Evolutionary conservation across 2,797 vertebrate species (phyloP).

Genomic region (Cephalopachus bancanus): DNA sequence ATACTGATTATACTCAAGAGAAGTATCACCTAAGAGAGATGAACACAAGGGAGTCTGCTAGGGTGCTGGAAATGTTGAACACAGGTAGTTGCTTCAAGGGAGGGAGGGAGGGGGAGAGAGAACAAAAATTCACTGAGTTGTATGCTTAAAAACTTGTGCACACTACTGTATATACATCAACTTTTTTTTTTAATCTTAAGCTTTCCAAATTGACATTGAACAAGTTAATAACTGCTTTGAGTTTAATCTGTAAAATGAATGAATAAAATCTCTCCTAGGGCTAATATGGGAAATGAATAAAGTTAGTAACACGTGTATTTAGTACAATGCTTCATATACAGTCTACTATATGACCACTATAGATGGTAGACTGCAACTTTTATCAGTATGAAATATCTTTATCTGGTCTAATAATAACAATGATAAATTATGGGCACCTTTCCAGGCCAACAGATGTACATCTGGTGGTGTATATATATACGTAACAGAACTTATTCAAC

Average conservation of each 20-base stretch:
- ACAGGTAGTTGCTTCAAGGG: background rate
- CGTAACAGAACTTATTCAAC: background rate
- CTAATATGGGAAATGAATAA: background rate
- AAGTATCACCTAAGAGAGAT: background rate
- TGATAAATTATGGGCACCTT: background rate
- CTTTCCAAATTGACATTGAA: background rate
- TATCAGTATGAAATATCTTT: background rate
- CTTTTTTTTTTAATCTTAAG: background rate
- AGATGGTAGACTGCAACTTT: background rate
- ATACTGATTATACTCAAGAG: background rate
- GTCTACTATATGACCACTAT: background rate
- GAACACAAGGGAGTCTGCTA: background rate
- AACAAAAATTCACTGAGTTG: background rate
- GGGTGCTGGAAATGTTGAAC: background rate
- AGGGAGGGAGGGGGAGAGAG: background rate
- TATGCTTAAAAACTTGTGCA: background rate
- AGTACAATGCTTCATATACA: background rate
- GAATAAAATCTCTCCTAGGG: background rate
- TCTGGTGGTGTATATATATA: background rate
- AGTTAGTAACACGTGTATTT: background rate
- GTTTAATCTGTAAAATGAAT: background rate
- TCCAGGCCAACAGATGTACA: background rate
- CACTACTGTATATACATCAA: background rate
- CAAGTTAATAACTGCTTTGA: background rate
- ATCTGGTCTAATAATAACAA: background rate